Evolutionary conservation across 1,140 invertebrate species (phyloP), one percentile per base, ranked within the genome.

Genomic region (Papilio polyxenes): DNA sequence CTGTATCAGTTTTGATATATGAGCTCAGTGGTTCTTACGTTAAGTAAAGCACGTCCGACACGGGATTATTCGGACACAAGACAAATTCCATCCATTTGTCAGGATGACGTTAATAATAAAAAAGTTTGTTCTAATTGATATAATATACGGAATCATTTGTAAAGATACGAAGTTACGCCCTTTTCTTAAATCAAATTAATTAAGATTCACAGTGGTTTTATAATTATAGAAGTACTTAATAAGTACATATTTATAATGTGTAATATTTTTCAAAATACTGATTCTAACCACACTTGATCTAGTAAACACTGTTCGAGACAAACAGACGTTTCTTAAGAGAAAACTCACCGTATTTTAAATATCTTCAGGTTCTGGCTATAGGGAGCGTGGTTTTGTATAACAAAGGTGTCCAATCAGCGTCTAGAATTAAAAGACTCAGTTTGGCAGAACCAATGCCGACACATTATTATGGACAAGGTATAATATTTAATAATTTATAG

Each of bases 341-440:
- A 31, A 31, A 31, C 23, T 31, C 23, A 31, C 23, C 23, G 23
- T 31, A 31, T 31, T 44, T 44, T 6, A 44, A 59, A 59, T 72
- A 31, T 72, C 13, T 88, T 75, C 59, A 91, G 90, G 44, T 88
- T 48, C 44, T 81, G 69, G 31, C 59, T 10, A 49, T 87, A 8
- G 23, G 23, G 20, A 15, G 79, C 4, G 62, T 81, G 23, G n/a
- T 85, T 9, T 80, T 80, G 3, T 79, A 37, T 15, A 10, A 81
- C 75, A 69, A 62, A 11, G 23, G 65, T 48, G 81, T 81, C 1
- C 23, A 80, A 6, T 72, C 85, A 51, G 81, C 86, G 3, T 69
- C 82, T 40, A 82, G 92, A 82, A 77, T 84, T 59, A 83, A 85
- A n/a, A 87, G 91, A 62, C 84, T 93, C 0, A 91, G 85, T 53